Base-by-base conservation (phyloP, 2,797 vertebrate genomes). In the Sciurus carolinensis region DNA sequence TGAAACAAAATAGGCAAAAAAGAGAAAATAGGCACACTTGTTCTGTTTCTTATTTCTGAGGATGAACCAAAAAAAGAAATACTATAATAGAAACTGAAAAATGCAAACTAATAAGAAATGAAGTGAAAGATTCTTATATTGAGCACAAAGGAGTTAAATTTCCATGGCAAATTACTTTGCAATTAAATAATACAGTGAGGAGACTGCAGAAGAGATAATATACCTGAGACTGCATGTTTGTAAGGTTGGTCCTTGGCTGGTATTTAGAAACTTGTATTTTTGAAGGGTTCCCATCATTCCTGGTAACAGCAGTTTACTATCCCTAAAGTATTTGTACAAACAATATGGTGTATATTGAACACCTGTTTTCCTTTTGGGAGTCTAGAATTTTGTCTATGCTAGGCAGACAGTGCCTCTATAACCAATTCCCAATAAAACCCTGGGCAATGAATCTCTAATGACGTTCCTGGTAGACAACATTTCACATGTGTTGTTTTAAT, bases 1-100 rank as follows among this genome's bases (percentile, higher is more conserved):
- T 92, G 90, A 95, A 87, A 85, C 94, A 84, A 88, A 96, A 94
- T 2, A 87, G 24, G 22, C 57, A 59, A 59, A 59, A 59, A 24
- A 59, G 22, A 59, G 22, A 84, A 88, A 96, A 94, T 3, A 87
- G 28, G 15, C 9, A 89, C 8, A 64, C 26, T 77, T 50, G 36
- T 15, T 69, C 44, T 92, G 84, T 64, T 93, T 77, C 66, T 62
- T 73, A 79, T n/a, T 62, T 54, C 69, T 59, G 22, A 75, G 22
- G 20, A 94, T 59, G 14, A 33, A 90, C 42, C 39, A 87, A 87
- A 90, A 91, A 8, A 76, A 62, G 18, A 67, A 67, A 67, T 90
- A 79, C 8, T 89, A 39, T 3, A 69, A n/a, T 75, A 86, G 33
- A 67, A 96, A 87, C 28, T 80, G 50, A 80, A 87, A 89, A 95